Percentiles rank a stretch among this genome's conserved stretches.
phyloP scores from a whole-genome alignment of 2,888 invertebrate genomes.

The Pterobdella sp. region DNA sequence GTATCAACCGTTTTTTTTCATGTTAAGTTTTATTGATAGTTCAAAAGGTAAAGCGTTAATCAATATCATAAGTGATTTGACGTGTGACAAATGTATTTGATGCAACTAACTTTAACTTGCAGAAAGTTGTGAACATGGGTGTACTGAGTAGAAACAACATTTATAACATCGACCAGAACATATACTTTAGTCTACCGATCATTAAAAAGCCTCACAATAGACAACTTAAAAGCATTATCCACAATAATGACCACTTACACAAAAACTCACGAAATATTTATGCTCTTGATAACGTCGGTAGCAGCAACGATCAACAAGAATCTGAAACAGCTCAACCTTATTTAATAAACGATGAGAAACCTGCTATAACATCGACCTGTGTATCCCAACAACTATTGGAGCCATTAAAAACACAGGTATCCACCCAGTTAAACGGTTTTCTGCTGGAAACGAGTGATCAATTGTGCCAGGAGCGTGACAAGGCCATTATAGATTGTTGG shows the following conservation, averaged over 20 bases:
- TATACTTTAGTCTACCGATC: constrained; percentile 21
- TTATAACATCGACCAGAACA: constrained; percentile 9
- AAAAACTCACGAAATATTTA: background rate
- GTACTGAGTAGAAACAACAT: background rate
- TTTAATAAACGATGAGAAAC: too few species aligned
- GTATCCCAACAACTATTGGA: background rate
- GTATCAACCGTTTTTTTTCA: too few species aligned
- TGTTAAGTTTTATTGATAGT: too few species aligned
- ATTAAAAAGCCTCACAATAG: background rate
- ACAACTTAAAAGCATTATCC: background rate
- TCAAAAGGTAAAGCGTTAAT: too few species aligned
- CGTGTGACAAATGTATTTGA: too few species aligned
- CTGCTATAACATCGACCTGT: background rate
- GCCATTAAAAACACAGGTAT: background rate
- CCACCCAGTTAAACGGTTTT: background rate
- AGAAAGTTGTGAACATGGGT: constrained; percentile 23
- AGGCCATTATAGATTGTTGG: constrained; percentile 27
- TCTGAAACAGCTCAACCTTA: too few species aligned
- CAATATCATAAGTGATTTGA: too few species aligned
- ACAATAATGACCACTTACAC: background rate
- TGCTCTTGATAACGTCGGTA: background rate
- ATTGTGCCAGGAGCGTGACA: constrained; percentile 17
- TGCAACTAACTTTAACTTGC: background rate
- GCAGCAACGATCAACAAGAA: background rate
- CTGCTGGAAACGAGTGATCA: background rate